A percentile compares a stretch with the other conserved stretches of the same genome.
These are phyloP conservation scores for Coenonympha arcania DNA, from an alignment of 2,888 invertebrate genomes.

Conservation along the genomic window DNA sequence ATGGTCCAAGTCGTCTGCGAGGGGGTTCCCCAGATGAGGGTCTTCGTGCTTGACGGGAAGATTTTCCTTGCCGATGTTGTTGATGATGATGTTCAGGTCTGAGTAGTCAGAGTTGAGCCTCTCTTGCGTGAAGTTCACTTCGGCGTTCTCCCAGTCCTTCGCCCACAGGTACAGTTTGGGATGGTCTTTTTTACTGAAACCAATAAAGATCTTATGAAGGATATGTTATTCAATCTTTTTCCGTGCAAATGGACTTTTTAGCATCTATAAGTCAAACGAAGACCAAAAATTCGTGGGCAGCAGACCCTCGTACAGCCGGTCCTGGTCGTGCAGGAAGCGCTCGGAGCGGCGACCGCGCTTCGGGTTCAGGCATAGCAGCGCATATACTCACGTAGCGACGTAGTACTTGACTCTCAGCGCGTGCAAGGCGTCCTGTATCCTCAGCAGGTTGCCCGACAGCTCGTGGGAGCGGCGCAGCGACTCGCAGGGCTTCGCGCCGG, in stretches of 20 bases:
- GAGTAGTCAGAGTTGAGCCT: constrained; percentile 60
- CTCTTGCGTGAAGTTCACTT: constrained; percentile 49
- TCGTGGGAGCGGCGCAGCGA: constrained; percentile 82
- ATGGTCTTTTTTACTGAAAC: constrained; percentile 83
- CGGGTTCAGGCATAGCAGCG: constrained; percentile 91
- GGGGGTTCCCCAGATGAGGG: constrained; percentile 34
- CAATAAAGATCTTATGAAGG: too few relatives aligned
- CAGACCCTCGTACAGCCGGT: constrained; percentile 89
- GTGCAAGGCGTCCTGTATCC: constrained; percentile 80
- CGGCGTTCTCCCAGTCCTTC: constrained; percentile 81
- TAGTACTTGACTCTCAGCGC: constrained; percentile 83
- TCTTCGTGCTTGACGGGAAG: constrained; percentile 47
- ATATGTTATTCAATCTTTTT: too few relatives aligned
- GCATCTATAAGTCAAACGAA: too few relatives aligned
- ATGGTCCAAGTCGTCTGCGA: constrained; percentile 24
- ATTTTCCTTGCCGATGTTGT: constrained; percentile 55
- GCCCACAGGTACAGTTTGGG: constrained; percentile 91
- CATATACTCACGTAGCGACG: constrained; percentile 85
- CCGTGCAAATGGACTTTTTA: too few relatives aligned
- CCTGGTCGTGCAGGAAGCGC: constrained; percentile 89
- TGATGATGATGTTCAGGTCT: constrained; percentile 56
- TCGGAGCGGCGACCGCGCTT: constrained; percentile 80
- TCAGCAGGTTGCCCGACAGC: constrained; percentile 80
- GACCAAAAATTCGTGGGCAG: too few relatives aligned
- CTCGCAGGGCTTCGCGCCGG: constrained; percentile 61